Evolutionary conservation across 2,113 vertebrate species (phyloP), one percentile per base, ranked within the genome.

Genomic region (Chunga burmeisteri): DNA sequence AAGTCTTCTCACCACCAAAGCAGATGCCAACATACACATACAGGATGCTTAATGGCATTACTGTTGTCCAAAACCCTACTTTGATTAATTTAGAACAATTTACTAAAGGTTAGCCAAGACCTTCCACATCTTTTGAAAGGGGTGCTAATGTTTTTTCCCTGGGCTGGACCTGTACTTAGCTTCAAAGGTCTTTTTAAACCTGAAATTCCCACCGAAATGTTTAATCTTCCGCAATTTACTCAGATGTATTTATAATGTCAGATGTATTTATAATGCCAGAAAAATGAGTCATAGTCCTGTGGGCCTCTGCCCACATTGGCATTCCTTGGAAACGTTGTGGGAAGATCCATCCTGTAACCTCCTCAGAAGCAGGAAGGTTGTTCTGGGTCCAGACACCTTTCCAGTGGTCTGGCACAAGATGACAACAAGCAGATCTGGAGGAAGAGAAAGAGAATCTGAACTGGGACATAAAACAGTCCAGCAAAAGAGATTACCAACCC

Each of bases 271-370:
- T 30, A 90, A 74, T 40, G 16, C 9, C 34, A 9, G 22, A 91
- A 72, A 82, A 71, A 27, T 7, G 16, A 75, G 16, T 26, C 17
- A 12, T 44, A 49, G 46, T 46, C n/a, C 27, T 65, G 52, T 0
- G 0, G 40, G 36, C n/a, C 38, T 38, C 38, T 38, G 38, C 38
- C 38, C 38, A 42, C 55, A 42, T 13, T 61, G 49, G 8, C 11
- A 30, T 77, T 67, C 55, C 9, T 36, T 81, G 21, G 13, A 81
- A 84, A 50, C 7, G 2, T 38, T 25, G 46, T 68, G 46, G n/a
- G 56, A 84, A 78, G 11, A 23, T 5, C 4, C 9, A 1, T n/a
- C 0, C 0, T 17, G 10, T 23, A 44, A 81, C 7, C 20, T 42
- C 25, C 44, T 49, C 50, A 65, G 44, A 59, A 65, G 22, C 34